A percentile compares a stretch with the other conserved stretches of the same genome.
Evolutionary conservation across 2,797 vertebrate species (phyloP).

Genomic region (Siniperca scherzeri): DNA sequence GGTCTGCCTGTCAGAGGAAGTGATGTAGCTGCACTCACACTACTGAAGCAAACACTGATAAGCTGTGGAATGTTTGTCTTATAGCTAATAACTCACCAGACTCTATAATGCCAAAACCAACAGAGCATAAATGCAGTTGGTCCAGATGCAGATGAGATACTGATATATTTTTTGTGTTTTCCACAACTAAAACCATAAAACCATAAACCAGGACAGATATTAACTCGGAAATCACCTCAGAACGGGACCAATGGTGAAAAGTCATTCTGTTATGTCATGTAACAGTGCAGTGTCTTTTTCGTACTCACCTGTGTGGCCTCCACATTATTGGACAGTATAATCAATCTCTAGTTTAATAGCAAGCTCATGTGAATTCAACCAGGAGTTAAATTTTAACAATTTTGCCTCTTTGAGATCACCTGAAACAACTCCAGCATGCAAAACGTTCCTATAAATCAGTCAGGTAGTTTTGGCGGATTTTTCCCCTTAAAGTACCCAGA

Average conservation of each 20-base stretch:
- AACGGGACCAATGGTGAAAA: neutral
- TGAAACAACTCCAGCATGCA: neutral
- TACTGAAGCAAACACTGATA: constrained; percentile 71
- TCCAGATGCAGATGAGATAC: constrained; percentile 32
- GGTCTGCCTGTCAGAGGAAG: constrained; percentile 18
- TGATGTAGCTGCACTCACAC: constrained; percentile 34
- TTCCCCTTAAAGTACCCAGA: neutral
- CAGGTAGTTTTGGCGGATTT: neutral
- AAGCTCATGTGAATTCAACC: constrained; percentile 18
- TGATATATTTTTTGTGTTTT: constrained; percentile 4
- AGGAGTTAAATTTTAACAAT: constrained; percentile 35
- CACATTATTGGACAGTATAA: constrained; percentile 12
- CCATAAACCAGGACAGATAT: neutral
- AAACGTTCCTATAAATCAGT: neutral
- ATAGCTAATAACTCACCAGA: constrained; percentile 79
- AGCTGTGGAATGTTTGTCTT: constrained; percentile 83
- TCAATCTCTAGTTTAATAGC: constrained; percentile 24
- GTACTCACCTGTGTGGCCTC: neutral
- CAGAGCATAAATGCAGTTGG: constrained; percentile 18
- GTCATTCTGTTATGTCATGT: neutral
- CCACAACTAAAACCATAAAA: neutral
- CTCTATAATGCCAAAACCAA: constrained; percentile 51
- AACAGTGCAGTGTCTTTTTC: neutral
- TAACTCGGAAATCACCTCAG: constrained; percentile 12
- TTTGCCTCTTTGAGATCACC: neutral